Evolutionary conservation across 1,140 invertebrate species (phyloP).

Genomic region (Drosophila trapezifrons): DNA sequence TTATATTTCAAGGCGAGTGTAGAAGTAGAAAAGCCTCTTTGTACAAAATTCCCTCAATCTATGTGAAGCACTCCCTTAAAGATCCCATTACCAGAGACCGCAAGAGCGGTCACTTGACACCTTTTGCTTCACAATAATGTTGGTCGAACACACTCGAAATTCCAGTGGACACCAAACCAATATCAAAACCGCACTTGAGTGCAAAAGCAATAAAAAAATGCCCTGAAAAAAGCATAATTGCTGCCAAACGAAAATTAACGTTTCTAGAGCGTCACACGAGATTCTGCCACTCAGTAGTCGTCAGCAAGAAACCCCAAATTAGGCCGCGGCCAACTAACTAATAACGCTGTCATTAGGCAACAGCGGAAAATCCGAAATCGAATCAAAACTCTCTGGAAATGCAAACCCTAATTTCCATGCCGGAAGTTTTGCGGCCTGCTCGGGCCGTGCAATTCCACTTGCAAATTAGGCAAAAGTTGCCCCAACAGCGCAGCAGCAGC

Average conservation of each 20-base stretch:
- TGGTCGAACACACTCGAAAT: slow-evolving; percentile 27
- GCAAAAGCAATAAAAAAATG: slow-evolving; percentile 27
- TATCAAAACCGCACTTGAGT: slow-evolving; percentile 19
- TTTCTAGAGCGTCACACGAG: slow-evolving; percentile 26
- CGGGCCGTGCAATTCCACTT: slow-evolving; percentile 66
- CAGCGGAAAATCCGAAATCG: slow-evolving; percentile 46
- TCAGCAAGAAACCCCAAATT: slow-evolving; percentile 35
- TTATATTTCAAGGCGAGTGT: neutral
- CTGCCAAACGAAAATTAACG: slow-evolving; percentile 5
- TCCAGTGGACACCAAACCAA: slow-evolving; percentile 11
- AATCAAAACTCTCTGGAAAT: slow-evolving; percentile 66
- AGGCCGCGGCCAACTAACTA: slow-evolving; percentile 51
- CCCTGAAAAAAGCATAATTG: slow-evolving; percentile 25
- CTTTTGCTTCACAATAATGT: slow-evolving; percentile 22
- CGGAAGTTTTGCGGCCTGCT: slow-evolving; percentile 63
- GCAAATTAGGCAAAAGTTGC: slow-evolving; percentile 67
- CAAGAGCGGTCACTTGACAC: slow-evolving; percentile 40
- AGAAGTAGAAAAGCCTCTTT: neutral
- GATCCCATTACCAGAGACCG: slow-evolving; percentile 37
- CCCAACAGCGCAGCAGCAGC: slow-evolving; percentile 39
- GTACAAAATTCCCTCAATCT: no score
- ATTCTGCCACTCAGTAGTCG: slow-evolving; percentile 37
- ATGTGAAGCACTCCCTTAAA: slow-evolving; percentile 20
- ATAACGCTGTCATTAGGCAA: slow-evolving; percentile 69
- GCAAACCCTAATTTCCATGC: slow-evolving; percentile 74